Evolutionary conservation across 2,797 vertebrate genomes (phyloP), one percentile per base, ranked within the genome.

Genomic region (Pempheris klunzingeri): DNA sequence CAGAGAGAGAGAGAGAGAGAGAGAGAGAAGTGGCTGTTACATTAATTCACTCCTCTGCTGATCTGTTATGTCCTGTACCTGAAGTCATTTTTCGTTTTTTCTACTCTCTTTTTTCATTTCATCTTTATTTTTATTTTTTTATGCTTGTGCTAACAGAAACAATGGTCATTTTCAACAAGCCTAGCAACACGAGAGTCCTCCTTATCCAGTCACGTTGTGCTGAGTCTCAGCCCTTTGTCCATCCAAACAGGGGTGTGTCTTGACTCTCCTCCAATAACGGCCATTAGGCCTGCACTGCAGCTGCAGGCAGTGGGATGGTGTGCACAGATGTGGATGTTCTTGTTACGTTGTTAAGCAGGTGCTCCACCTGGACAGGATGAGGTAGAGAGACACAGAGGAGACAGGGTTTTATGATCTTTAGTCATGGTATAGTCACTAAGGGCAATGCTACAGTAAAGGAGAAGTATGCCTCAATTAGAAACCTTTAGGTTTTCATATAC

Each of bases 311-410:
- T 22, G 59, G 3, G 47, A 54, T 22, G 36, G 15, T 58, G 65
- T 41, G n/a, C 55, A 57, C 47, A 64, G 67, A 72, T 74, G 74
- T 77, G 62, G 24, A 38, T 49, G 49, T 60, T 80, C 49, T 50
- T 9, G 15, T 73, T 66, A 47, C 30, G n/a, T 65, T 69, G 41
- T 43, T 50, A 57, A 54, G 41, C 58, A 73, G 59, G 36, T 71
- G 46, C 41, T 81, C 36, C 73, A 87, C 82, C 87, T 91, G 83
- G 39, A 80, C 17, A 47, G 50, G 58, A 77, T 22, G 53, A 82
- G 55, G 28, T 0, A 43, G 2, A 60, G 46, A 59, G 47, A 64
- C 15, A 28, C 39, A 76, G 34, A 50, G 54, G 55, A 67, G 0
- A 53, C 20, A 3, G 30, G 17, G 12, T 41, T 60, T 66, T 46